Evolutionary conservation across 1,140 invertebrate genomes (phyloP).

Genomic region (Ooceraea biroi): DNA sequence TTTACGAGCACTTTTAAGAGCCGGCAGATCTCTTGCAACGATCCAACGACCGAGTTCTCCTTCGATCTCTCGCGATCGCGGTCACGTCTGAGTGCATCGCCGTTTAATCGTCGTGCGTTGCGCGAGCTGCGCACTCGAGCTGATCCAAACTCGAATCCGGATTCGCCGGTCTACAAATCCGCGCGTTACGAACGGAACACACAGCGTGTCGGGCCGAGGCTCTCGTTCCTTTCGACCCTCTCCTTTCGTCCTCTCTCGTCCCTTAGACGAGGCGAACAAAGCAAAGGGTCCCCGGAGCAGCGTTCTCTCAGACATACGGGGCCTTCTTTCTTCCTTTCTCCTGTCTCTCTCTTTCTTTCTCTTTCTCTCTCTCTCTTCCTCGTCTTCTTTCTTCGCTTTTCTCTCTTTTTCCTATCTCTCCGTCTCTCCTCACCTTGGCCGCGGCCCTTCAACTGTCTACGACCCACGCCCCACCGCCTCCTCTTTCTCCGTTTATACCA

Average conservation of each 20-base stretch:
- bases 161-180: conserved; percentile 44
- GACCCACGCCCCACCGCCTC: conserved; percentile 80
- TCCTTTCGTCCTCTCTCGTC: conserved; percentile 61
- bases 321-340: conserved; percentile 56
- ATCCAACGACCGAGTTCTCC: neutral
- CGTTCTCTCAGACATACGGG: conserved; percentile 65
- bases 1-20: neutral
- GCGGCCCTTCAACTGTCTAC: conserved; percentile 85
- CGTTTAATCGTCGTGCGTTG: neutral
- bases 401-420: conserved; percentile 57
- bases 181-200: conserved; percentile 37
- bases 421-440: conserved; percentile 81
- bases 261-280: conserved; percentile 75
- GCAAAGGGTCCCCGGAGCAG: conserved; percentile 72
- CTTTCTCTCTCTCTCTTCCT: conserved; percentile 29
- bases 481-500: conserved; percentile 69
- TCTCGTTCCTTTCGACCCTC: conserved; percentile 48
- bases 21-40: neutral
- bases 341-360: conserved; percentile 37
- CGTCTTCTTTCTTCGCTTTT: conserved; percentile 28
- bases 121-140: neutral
- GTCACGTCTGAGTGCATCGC: neutral
- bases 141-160: neutral
- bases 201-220: conserved; percentile 20
- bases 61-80: conserved; percentile 5